Evolutionary conservation across 2,113 vertebrate genomes (phyloP).

Genomic region (Lophura nycthemera): DNA sequence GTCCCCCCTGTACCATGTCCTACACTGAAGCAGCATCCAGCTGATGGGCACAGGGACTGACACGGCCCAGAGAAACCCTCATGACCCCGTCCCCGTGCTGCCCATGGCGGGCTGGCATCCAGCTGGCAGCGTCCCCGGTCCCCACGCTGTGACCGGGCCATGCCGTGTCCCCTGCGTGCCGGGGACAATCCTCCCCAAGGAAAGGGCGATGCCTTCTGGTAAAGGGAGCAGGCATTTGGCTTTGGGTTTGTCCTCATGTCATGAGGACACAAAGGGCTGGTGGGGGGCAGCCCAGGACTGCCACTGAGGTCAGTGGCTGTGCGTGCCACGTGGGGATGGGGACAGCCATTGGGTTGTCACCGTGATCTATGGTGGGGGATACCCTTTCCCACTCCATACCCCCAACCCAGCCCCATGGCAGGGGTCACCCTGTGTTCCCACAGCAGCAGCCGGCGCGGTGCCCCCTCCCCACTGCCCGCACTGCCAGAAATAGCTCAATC

Average conservation of each 20-base stretch:
- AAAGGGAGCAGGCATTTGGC: fast-evolving
- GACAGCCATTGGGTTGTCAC: too few relatives aligned
- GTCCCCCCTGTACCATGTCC: neutral
- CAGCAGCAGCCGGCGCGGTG: too few relatives aligned
- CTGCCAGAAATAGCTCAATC: slow-evolving; percentile 58
- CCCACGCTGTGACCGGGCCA: neutral
- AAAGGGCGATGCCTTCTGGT: neutral
- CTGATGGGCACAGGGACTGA: too few relatives aligned
- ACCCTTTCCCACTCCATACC: too few relatives aligned
- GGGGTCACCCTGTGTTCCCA: too few relatives aligned
- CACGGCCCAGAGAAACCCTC: neutral
- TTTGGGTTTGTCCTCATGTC: fast-evolving
- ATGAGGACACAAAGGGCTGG: too few relatives aligned
- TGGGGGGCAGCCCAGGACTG: too few relatives aligned
- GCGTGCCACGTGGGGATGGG: too few relatives aligned
- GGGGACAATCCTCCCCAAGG: neutral
- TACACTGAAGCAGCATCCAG: neutral
- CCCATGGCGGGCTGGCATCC: neutral
- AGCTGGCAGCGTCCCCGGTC: neutral
- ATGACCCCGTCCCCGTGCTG: neutral
- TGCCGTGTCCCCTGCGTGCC: neutral
- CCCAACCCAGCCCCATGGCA: too few relatives aligned
- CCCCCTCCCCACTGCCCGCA: neutral
- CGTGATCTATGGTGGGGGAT: too few relatives aligned
- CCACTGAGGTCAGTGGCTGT: too few relatives aligned